Base-by-base conservation (phyloP, 2,797 vertebrate genomes). In the Sciaenops ocellatus region DNA sequence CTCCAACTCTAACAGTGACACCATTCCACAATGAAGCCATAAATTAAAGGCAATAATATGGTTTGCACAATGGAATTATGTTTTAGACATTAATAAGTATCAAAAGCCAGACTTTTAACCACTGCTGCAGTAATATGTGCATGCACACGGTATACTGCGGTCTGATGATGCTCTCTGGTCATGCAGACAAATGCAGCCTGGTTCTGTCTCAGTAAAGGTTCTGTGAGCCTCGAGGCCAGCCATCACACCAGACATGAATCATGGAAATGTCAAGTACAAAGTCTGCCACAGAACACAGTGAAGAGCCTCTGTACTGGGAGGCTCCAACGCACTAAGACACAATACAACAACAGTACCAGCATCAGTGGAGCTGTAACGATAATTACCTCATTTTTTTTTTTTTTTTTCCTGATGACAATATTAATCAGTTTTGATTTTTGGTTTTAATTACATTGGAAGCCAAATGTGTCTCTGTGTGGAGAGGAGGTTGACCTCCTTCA, bases 221-320 rank as follows among this genome's bases (percentile, higher is more conserved):
- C 88, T 80, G 87, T 15, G 61, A 81, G 89, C 93, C 94, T 93
- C 78, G 84, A 85, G 94, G 95, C 93, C 86, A 88, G 84, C 86
- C 81, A 91, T 94, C 92, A 92, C 86, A 94, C 93, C 89, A 88
- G 90, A 84, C 91, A 90, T 92, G 93, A 95, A 92, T 94, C 92
- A 94, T 85, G 82, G 87, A 95, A 94, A 95, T 95, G 94, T 93
- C 94, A 95, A 94, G 94, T 84, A 83, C 88, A 89, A 93, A 93
- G 90, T 92, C 92, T 91, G 89, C 86, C 67, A 80, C 77, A 84
- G 76, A 90, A 84, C 86, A 87, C 62, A 86, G 71, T 6, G 52
- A 81, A 68, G 85, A 81, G 84, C 80, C 71, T 60, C 76, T 26
- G 38, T 44, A 73, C 76, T 47, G 66, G 41, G 61, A 85, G 18